Evolutionary conservation across 2,797 vertebrate species (phyloP).

Genomic region (Macropus fuliginosus): DNA sequence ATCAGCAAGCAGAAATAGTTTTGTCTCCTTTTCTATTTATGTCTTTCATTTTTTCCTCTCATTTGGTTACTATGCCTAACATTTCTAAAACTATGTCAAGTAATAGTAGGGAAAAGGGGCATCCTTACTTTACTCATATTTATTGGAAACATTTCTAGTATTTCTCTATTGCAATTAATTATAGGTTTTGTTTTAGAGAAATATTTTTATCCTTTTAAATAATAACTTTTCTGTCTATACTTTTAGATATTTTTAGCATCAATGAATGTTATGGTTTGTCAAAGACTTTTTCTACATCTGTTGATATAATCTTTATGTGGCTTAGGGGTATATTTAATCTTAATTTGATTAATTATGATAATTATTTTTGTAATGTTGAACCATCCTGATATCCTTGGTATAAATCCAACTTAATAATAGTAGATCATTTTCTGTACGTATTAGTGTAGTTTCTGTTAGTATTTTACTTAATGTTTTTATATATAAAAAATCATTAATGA

Average conservation of each 20-base stretch:
- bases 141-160: neutral
- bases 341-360: neutral
- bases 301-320: neutral
- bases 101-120: neutral
- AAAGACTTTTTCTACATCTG: neutral
- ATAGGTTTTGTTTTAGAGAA: neutral
- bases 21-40: neutral
- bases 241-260: neutral
- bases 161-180: neutral
- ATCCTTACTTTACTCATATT: neutral
- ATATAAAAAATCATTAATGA: neutral
- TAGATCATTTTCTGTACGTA: neutral
- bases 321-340: neutral
- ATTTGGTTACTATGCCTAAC: neutral
- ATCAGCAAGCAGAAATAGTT: neutral
- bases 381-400: neutral
- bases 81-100: neutral
- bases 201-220: neutral
- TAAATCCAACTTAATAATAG: neutral
- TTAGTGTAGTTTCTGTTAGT: neutral
- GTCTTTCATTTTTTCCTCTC: neutral
- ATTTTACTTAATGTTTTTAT: neutral
- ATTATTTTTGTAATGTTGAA: neutral
- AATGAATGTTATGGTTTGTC: neutral
- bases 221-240: neutral